phyloP scores from a whole-genome alignment of 2,888 invertebrate genomes.

The Augiades crinisus region DNA sequence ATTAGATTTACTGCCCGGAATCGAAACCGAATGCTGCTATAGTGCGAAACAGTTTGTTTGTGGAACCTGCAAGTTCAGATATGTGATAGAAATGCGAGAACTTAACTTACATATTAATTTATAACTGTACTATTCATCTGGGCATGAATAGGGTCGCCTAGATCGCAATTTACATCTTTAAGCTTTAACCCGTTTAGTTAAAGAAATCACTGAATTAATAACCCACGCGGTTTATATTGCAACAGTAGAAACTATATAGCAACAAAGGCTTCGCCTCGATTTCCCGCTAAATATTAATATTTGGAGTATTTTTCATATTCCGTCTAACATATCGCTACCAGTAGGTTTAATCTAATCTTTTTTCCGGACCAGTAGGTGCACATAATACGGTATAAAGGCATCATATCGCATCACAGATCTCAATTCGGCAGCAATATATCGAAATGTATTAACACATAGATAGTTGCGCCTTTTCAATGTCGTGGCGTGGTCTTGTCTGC shows the following conservation, averaged over 20 bases:
- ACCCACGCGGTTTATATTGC: no score
- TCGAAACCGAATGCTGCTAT: no score
- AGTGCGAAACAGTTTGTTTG: no score
- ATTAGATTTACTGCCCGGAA: no score
- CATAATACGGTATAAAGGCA: slow-evolving; percentile 31
- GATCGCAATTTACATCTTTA: no score
- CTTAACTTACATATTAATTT: no score
- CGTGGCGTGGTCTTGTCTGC: neutral
- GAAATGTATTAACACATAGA: slow-evolving; percentile 21
- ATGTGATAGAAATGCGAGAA: no score
- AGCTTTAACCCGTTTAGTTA: no score
- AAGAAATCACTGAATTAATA: no score
- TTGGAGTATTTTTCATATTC: slow-evolving; percentile 34
- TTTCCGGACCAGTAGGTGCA: slow-evolving; percentile 37
- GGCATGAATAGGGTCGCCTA: no score
- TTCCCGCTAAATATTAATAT: slow-evolving; percentile 24
- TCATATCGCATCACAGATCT: slow-evolving; percentile 32
- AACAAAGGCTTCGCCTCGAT: neutral
- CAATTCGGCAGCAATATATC: slow-evolving; percentile 28
- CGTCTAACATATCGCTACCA: slow-evolving; percentile 28
- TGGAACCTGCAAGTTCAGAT: no score
- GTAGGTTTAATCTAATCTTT: slow-evolving; percentile 39
- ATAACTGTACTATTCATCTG: no score
- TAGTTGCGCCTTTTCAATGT: slow-evolving; percentile 8
- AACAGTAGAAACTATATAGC: neutral